Conservation (phyloP, 1,140 invertebrate species). For the Drosophila sucinea region DNA sequence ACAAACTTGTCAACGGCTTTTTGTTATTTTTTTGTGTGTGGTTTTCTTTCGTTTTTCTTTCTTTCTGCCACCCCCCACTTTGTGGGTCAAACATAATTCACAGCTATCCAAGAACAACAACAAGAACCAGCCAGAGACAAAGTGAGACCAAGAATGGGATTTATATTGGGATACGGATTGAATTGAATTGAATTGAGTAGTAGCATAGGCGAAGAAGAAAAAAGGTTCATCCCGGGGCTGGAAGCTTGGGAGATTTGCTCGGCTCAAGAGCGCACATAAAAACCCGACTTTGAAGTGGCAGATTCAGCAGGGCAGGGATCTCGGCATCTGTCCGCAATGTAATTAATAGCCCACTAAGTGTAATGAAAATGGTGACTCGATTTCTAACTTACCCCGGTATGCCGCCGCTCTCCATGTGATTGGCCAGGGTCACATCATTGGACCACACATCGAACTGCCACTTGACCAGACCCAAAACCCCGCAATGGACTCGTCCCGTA, state of each 20-base stretch:
- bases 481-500: slow-evolving; percentile 96
- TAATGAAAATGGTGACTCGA: background rate
- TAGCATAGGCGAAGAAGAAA: background rate
- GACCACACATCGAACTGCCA: slow-evolving; percentile 97
- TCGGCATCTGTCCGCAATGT: slow-evolving; percentile 9
- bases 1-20: slow-evolving; percentile 68
- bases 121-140: slow-evolving; percentile 24
- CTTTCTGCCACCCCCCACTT: slow-evolving; percentile 49
- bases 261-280: background rate
- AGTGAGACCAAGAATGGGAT: slow-evolving; percentile 29
- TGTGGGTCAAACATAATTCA: slow-evolving; percentile 66
- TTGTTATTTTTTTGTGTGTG: slow-evolving; percentile 19
- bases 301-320: background rate
- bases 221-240: slow-evolving; percentile 10
- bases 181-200: slow-evolving; percentile 33
- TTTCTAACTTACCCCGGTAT: slow-evolving; percentile 90
- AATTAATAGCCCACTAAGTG: slow-evolving; percentile 43
- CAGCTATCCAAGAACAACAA: slow-evolving; percentile 64
- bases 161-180: slow-evolving; percentile 30
- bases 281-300: slow-evolving; percentile 39
- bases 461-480: slow-evolving; percentile 93
- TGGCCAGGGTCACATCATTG: slow-evolving; percentile 97
- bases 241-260: background rate
- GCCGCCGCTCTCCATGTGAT: slow-evolving; percentile 98
- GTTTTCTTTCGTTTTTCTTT: slow-evolving; percentile 13